Base-by-base conservation (phyloP, 2,113 vertebrate species). In the Mesocricetus auratus region DNA sequence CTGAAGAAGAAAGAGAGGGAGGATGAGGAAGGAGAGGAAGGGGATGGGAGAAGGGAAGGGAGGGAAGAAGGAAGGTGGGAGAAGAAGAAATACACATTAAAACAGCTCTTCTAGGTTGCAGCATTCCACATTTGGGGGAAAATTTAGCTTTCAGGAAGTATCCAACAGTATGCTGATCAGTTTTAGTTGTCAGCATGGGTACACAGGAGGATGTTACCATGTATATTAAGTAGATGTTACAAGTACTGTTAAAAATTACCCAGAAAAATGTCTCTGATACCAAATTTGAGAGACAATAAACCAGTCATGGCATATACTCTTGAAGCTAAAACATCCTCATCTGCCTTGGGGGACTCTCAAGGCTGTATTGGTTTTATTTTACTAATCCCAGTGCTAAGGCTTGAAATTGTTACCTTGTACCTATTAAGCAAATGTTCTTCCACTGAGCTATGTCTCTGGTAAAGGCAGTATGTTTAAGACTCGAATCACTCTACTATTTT, bases 151-250 rank as follows among this genome's bases (percentile, higher is more conserved):
- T 2, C 39, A 29, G 92, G 12, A 22, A 79, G 87, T n/a, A 89
- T 69, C 60, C 45, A 17, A 11, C 12, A 68, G 16, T 47, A 85
- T 29, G 26, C 68, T 36, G 69, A 26, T 13, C 24, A 24, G 33
- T 87, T 81, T 86, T 77, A 42, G 11, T 29, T 77, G 58, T 56
- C 33, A 11, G 7, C 1, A 5, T 62, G 6, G 22, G 33, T 7
- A n/a, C 15, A 29, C 6, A 9, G 5, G 2, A 1, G 4, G 3
- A 42, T 62, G 0, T 73, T n/a, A 53, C 62, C 13, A 42, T 47
- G 7, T 71, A 9, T 53, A 83, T 75, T 33, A 36, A 36, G 39
- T 75, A 91, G 50, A 73, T 68, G 56, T 9, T 26, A 36, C n/a
- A 78, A 22, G 81, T 53, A 24, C 19, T 89, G 56, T 16, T n/a